Evolutionary conservation across 2,797 vertebrate genomes (phyloP).

Genomic region (Perodicticus potto): DNA sequence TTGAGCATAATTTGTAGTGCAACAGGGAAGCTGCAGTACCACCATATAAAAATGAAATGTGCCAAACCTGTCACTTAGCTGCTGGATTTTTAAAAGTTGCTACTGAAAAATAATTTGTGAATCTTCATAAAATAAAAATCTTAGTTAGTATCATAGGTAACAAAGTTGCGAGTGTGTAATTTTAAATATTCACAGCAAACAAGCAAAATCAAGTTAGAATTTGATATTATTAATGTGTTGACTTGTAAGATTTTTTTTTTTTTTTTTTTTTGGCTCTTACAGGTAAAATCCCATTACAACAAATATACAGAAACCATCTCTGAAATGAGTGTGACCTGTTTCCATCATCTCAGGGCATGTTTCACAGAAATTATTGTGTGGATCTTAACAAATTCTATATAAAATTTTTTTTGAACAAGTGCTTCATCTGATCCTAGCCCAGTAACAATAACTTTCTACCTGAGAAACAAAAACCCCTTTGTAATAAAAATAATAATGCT

Average conservation of each 20-base stretch:
- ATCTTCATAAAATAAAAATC: conserved; percentile 39
- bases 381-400: not conserved
- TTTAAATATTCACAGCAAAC: conserved; percentile 84
- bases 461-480: not conserved
- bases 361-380: not conserved
- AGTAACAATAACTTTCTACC: not conserved
- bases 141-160: conserved; percentile 69
- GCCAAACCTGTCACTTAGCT: not conserved
- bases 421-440: not conserved
- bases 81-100: conserved; percentile 53
- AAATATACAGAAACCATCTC: conserved; percentile 61
- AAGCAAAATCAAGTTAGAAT: conserved; percentile 84
- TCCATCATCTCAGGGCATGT: not conserved
- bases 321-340: not conserved
- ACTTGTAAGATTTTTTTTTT: conserved; percentile 9
- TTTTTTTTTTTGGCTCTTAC: conserved; percentile 46
- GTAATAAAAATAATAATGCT: conserved; percentile 33
- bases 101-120: not conserved
- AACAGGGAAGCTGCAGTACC: not conserved
- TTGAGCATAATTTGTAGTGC: not conserved
- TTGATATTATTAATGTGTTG: conserved; percentile 64
- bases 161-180: conserved; percentile 49
- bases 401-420: conserved; percentile 8
- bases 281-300: conserved; percentile 84
- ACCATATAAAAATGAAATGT: not conserved